These are phyloP conservation scores for Plutomurus gul DNA, from an alignment of 1,140 invertebrate species.

Conservation along the genomic window DNA sequence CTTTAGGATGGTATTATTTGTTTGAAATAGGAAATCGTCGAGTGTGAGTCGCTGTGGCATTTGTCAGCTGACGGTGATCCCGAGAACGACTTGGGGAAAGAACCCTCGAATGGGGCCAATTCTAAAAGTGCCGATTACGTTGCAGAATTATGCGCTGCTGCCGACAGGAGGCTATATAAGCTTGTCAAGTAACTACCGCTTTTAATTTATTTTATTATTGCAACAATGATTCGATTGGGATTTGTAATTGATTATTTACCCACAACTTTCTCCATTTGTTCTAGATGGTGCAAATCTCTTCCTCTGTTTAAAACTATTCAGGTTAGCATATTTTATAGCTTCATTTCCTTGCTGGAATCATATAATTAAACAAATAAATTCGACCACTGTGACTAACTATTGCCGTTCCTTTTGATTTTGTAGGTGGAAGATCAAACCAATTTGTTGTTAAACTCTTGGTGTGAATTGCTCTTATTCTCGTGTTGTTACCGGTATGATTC, in stretches of 20 bases:
- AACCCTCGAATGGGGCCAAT: conserved; percentile 65
- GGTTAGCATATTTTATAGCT: conserved; percentile 66
- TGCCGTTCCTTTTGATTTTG: conserved; percentile 55
- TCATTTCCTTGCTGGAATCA: too few relatives aligned
- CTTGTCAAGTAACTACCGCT: conserved; percentile 85
- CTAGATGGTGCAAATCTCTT: conserved; percentile 96
- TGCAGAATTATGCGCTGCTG: conserved; percentile 87
- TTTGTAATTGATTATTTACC: too few relatives aligned
- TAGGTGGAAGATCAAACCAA: conserved; percentile 96
- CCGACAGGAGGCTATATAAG: conserved; percentile 93
- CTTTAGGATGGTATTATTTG: not conserved
- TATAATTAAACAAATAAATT: too few relatives aligned
- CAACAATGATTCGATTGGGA: not conserved
- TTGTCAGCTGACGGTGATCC: conserved; percentile 51
- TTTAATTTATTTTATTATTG: not conserved
- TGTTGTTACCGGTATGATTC: conserved; percentile 68
- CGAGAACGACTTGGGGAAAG: conserved; percentile 61
- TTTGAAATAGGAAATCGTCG: conserved; percentile 50
- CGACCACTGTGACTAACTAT: too few relatives aligned
- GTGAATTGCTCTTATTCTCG: conserved; percentile 88
- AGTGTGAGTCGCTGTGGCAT: conserved; percentile 53
- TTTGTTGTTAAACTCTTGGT: conserved; percentile 96
- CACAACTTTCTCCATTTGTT: too few relatives aligned
- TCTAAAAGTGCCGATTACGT: conserved; percentile 76
- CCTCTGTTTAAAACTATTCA: conserved; percentile 95